These are phyloP conservation scores for Acleris cristana DNA, from an alignment of 2,888 invertebrate species.

Conservation along the genomic window DNA sequence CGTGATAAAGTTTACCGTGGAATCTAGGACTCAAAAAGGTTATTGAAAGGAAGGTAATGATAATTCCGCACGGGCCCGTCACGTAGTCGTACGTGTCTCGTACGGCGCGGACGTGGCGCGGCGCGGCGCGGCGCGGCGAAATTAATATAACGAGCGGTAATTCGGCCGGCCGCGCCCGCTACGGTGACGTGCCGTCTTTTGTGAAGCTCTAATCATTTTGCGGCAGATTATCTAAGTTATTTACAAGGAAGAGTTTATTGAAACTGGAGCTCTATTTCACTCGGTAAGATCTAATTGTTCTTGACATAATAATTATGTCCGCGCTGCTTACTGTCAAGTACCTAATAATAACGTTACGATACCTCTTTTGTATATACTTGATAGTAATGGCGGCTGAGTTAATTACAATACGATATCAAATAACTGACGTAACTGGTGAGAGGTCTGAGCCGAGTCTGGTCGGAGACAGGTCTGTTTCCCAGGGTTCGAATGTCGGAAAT, in stretches of 20 bases:
- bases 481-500: too few species aligned
- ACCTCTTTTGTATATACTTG: too few species aligned
- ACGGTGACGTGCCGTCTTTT: conserved; percentile 7
- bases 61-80: conserved; percentile 14
- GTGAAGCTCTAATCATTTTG: neutral
- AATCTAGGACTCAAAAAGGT: conserved; percentile 17
- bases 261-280: neutral
- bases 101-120: conserved; percentile 7
- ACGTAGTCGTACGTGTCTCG: conserved; percentile 7
- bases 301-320: too few species aligned
- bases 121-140: neutral
- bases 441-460: too few species aligned
- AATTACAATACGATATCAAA: too few species aligned
- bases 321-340: too few species aligned
- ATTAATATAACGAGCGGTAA: conserved; percentile 5
- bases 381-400: too few species aligned
- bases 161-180: neutral
- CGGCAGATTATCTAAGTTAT: neutral
- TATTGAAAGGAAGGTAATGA: conserved; percentile 33
- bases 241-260: neutral
- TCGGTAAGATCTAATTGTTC: too few species aligned
- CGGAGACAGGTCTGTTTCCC: too few species aligned
- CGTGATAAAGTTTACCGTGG: neutral
- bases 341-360: too few species aligned
- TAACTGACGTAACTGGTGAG: too few species aligned